Base-by-base conservation (phyloP, 2,888 invertebrate genomes). In the Chalcosyrphus nemorum region DNA sequence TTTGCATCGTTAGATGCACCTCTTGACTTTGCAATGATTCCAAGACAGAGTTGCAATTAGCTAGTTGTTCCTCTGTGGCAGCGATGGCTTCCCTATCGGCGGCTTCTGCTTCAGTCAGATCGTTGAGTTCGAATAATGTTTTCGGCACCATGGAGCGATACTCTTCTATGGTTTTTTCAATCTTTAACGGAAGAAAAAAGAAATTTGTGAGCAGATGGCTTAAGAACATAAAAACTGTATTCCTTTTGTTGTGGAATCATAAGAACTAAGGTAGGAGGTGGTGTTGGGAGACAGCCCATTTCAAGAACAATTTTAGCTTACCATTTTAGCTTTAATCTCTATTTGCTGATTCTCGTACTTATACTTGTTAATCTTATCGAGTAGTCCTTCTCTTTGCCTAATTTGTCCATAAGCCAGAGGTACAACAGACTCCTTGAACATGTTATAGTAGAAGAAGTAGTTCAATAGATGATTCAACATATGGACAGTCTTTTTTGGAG, bases 381-480 rank as follows among this genome's bases (percentile, higher is more conserved):
- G 13, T 0, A 89, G 57, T 0, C 87, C 86, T 4, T 89, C 87
- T 0, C 86, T 86, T 32, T 86, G 74, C 17, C 80, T 86, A 7
- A 88, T 74, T 29, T 72, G 71, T 0, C 87, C 87, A 3, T 81
- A 78, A 0, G 89, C 88, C 5, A 87, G 86, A 0, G 85, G 81
- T 2, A 90, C 84, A 3, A 91, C 86, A 2, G 88, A 86, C 7
- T 88, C 88, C 41, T 89, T 90, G 17, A 88, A 89, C 87, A 89
- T 86, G 32, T 90, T 90, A 56, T 88, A 90, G 78, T 89, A 91
- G 17, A 88, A 90, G 41, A 87, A 87, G 57, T 90, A 90, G 43
- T 91, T 91, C 9, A 90, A 85, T 4, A 91, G 87, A 19, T 88
- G 88, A 19, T 88, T 88, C 21, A 91, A 59, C 41, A 88, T 88